A percentile compares a stretch with the other conserved stretches of the same genome.
These are phyloP conservation scores for Lepidocyrtinus sp. DNA, from an alignment of 2,888 invertebrate species.

Conservation along the genomic window DNA sequence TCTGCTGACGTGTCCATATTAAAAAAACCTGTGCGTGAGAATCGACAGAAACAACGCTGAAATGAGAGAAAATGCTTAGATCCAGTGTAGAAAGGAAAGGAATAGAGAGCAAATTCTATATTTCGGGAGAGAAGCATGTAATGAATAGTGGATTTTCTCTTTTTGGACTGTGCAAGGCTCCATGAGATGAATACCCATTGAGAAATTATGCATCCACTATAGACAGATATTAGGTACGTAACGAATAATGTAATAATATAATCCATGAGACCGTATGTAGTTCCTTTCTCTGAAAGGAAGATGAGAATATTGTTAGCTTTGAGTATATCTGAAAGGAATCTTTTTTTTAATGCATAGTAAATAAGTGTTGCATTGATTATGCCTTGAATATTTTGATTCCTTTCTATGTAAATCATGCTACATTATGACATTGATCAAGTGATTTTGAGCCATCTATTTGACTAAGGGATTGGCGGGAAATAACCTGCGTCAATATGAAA, in stretches of 20 bases:
- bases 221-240: slow-evolving; percentile 13
- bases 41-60: slow-evolving; percentile 5
- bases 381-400: background rate
- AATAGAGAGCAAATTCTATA: background rate
- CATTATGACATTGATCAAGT: slow-evolving; percentile 5
- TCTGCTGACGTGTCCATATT: slow-evolving; percentile 15
- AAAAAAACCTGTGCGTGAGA: slow-evolving; percentile 37
- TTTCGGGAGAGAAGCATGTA: background rate
- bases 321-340: too few species aligned
- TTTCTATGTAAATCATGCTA: background rate
- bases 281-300: too few species aligned
- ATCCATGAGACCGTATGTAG: slow-evolving; percentile 4
- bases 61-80: background rate
- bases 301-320: too few species aligned
- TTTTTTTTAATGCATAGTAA: slow-evolving; percentile 4
- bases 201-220: slow-evolving; percentile 54
- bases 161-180: slow-evolving; percentile 13
- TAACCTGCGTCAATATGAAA: background rate
- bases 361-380: background rate
- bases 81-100: slow-evolving; percentile 9
- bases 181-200: slow-evolving; percentile 56
- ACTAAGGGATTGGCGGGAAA: slow-evolving; percentile 1
- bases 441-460: background rate
- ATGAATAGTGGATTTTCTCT: background rate
- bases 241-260: slow-evolving; percentile 13